Evolutionary conservation across 2,797 vertebrate genomes (phyloP).

Genomic region (Psittacula derbiana): DNA sequence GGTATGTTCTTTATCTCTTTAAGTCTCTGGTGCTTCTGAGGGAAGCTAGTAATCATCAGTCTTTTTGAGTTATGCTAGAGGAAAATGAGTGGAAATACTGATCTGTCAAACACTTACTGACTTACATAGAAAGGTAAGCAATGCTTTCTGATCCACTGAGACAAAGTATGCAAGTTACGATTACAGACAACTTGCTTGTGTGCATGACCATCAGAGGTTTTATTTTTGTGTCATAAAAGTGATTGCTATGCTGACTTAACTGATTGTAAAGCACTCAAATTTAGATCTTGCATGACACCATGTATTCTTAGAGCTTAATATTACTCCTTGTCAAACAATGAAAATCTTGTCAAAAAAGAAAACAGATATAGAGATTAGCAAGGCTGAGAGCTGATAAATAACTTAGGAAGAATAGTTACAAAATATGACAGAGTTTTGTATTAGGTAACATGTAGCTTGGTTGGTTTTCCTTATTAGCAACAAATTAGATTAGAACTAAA

Average conservation of each 20-base stretch:
- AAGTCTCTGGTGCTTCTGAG: neutral
- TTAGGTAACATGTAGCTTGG: neutral
- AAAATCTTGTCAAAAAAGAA: neutral
- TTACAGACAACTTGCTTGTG: neutral
- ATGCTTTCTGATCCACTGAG: neutral
- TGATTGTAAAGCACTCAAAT: neutral
- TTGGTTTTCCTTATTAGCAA: neutral
- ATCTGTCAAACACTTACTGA: neutral
- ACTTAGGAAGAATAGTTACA: neutral
- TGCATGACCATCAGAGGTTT: neutral
- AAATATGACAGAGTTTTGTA: neutral
- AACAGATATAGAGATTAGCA: neutral
- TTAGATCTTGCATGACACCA: accelerated
- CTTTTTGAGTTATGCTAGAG: neutral
- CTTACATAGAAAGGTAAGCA: neutral
- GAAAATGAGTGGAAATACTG: neutral
- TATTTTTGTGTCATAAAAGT: neutral
- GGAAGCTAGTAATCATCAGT: neutral
- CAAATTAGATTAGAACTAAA: neutral
- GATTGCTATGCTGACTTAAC: neutral
- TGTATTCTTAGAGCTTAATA: neutral
- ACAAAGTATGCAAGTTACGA: neutral
- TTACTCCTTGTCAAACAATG: neutral
- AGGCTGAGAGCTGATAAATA: neutral
- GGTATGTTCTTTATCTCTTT: neutral